Evolutionary conservation across 2,888 invertebrate species (phyloP), one percentile per base, ranked within the genome.

Genomic region (Notocelia uddmanniana): DNA sequence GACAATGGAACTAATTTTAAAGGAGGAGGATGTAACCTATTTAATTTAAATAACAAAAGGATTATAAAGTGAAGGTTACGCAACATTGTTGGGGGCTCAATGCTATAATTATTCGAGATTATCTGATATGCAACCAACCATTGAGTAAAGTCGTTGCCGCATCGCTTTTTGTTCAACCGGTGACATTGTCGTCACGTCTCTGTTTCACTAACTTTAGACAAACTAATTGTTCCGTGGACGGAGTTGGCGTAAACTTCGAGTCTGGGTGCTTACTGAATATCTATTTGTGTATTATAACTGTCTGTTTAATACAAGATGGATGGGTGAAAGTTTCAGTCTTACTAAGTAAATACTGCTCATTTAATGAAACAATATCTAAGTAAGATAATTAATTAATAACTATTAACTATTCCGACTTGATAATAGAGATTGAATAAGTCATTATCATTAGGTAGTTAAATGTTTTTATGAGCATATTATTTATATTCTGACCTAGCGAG

Each of bases 61-160:
- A 45, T 41, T n/a, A 45, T n/a, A 58, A 3, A 19, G 21, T 19
- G 34, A 59, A 68, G 59, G 59, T 37, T 41, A 59, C 19, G 66
- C 41, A 41, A 26, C 23, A 37, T 52, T 37, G 50, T 59, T 23
- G 21, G 19, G 41, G 19, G 59, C n/a, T 48, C 9, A 21, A 54
- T 54, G 15, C 57, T 8, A 34, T 34, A 48, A 57, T 69, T 69
- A 69, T 69, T 69, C 69, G 21, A 69, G 69, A 69, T 69, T 48
- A 55, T 55, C 62, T 63, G 62, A 62, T 54, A 63, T 54, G 55
- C 26, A 26, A 59, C 37, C 21, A 52, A 34, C 59, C 50, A 60
- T 67, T 57, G 31, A 55, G 21, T 55, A 64, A 31, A 37, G 48
- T 69, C 31, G 15, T 31, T 15, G 54, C 45, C 69, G 69, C 60